These are phyloP conservation scores for Dendronephthya gigantea DNA, from an alignment of 64 coral and sea anemone genomes.

Conservation along the genomic window DNA sequence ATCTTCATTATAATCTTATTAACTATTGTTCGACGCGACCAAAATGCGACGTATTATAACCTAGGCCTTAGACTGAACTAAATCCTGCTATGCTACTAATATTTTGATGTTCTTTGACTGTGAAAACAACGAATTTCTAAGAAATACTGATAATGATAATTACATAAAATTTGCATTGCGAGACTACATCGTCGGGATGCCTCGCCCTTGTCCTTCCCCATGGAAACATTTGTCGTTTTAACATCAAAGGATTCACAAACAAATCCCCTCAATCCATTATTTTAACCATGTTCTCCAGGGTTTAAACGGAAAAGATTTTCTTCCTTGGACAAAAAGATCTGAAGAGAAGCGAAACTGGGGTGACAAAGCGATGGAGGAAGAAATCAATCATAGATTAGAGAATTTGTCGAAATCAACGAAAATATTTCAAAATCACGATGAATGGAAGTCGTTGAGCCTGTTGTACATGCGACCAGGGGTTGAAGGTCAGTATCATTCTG, in stretches of 20 bases:
- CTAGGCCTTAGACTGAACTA: too few relatives aligned
- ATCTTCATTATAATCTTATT: too few relatives aligned
- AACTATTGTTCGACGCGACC: background rate
- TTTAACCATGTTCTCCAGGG: background rate
- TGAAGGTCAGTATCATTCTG: background rate
- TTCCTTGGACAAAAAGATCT: constrained; percentile 87
- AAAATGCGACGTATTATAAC: too few relatives aligned
- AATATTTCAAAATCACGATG: background rate
- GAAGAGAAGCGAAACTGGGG: constrained; percentile 87
- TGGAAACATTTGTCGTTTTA: background rate
- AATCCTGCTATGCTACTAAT: too few relatives aligned
- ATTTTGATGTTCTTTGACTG: too few relatives aligned
- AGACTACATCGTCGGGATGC: too few relatives aligned
- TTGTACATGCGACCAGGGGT: background rate
- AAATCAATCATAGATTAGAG: constrained; percentile 15
- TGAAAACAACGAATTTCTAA: too few relatives aligned
- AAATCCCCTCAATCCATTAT: background rate
- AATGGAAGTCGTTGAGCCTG: background rate
- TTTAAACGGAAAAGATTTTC: constrained; percentile 53
- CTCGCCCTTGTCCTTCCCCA: background rate
- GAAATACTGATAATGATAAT: too few relatives aligned
- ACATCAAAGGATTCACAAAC: background rate
- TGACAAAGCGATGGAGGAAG: constrained; percentile 42
- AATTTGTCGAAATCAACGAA: background rate
- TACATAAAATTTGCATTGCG: too few relatives aligned